Conservation (phyloP, 2,797 vertebrate species). For the Gobionotothen gibberifrons region DNA sequence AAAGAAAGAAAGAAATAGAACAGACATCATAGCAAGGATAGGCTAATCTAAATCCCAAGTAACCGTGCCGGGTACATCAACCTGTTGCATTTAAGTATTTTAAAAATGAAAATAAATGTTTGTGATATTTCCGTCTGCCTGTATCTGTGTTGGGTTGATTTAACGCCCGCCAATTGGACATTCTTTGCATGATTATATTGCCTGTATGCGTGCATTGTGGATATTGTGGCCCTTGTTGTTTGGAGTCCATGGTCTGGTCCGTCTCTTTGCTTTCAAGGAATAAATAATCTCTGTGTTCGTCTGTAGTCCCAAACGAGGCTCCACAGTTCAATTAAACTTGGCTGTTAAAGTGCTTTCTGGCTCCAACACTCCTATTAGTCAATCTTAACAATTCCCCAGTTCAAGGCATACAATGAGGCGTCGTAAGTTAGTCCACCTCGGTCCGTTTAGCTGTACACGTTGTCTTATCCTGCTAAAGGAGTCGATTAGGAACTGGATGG, state of each 20-base stretch:
- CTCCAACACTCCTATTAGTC: slow-evolving; percentile 33
- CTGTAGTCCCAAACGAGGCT: slow-evolving; percentile 30
- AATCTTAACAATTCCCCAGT: slow-evolving; percentile 24
- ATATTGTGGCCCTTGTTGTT: slow-evolving; percentile 36
- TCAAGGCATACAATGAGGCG: slow-evolving; percentile 31
- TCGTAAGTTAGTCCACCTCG: slow-evolving; percentile 16
- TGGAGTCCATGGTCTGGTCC: slow-evolving; percentile 27
- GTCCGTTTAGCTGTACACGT: slow-evolving; percentile 63
- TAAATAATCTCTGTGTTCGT: slow-evolving; percentile 20
- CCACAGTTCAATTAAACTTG: slow-evolving; percentile 46
- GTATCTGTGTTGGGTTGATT: slow-evolving; percentile 5
- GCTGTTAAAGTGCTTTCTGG: slow-evolving; percentile 60
- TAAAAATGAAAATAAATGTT: slow-evolving; percentile 15
- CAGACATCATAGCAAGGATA: not conserved
- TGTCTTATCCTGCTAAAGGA: slow-evolving; percentile 32
- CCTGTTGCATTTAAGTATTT: not conserved
- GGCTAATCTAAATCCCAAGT: not conserved
- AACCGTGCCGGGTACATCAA: not conserved
- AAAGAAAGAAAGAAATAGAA: not conserved
- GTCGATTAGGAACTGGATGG: slow-evolving; percentile 31
- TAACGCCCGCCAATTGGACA: slow-evolving; percentile 20
- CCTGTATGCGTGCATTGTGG: slow-evolving; percentile 53
- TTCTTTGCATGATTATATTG: slow-evolving; percentile 31
- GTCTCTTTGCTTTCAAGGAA: slow-evolving; percentile 30
- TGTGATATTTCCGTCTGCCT: slow-evolving; percentile 16